Conservation (phyloP, 2,888 invertebrate species). For the Phaedon cochleariae region DNA sequence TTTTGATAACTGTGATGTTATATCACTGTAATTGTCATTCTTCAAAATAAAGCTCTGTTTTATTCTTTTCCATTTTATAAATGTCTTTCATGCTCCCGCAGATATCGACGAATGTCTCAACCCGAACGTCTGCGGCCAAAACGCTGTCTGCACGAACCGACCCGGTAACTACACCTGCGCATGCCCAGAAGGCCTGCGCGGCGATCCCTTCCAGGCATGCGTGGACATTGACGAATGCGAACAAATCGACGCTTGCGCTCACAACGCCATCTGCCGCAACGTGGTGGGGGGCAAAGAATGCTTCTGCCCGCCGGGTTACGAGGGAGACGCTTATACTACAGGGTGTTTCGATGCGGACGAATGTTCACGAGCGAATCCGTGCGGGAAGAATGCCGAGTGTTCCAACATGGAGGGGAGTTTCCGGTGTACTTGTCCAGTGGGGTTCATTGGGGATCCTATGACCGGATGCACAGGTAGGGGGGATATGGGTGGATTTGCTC, state of each 20-base stretch:
- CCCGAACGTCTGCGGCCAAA: constrained; percentile 82
- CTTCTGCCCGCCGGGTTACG: constrained; percentile 81
- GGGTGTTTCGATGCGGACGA: constrained; percentile 81
- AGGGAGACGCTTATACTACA: constrained; percentile 77
- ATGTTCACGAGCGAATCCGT: constrained; percentile 71
- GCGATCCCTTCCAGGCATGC: constrained; percentile 83
- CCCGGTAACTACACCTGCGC: constrained; percentile 89
- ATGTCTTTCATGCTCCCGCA: constrained; percentile 50
- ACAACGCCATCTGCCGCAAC: constrained; percentile 82
- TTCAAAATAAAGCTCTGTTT: too few species aligned
- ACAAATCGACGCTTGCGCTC: constrained; percentile 76
- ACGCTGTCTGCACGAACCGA: constrained; percentile 82
- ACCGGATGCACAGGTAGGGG: constrained; percentile 76
- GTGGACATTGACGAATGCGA: constrained; percentile 86
- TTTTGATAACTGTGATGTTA: too few species aligned
- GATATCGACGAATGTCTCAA: constrained; percentile 90
- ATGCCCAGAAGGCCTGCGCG: constrained; percentile 83
- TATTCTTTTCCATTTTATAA: too few species aligned
- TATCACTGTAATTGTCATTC: too few species aligned
- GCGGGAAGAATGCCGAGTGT: constrained; percentile 83
- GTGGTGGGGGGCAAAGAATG: constrained; percentile 83
- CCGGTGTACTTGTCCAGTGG: constrained; percentile 83
- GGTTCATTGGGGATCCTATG: constrained; percentile 82
- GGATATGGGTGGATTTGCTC: constrained; percentile 14
- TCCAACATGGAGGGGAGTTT: constrained; percentile 81